Base-by-base conservation (phyloP, 2,113 vertebrate species). In the Noctilio leporinus region DNA sequence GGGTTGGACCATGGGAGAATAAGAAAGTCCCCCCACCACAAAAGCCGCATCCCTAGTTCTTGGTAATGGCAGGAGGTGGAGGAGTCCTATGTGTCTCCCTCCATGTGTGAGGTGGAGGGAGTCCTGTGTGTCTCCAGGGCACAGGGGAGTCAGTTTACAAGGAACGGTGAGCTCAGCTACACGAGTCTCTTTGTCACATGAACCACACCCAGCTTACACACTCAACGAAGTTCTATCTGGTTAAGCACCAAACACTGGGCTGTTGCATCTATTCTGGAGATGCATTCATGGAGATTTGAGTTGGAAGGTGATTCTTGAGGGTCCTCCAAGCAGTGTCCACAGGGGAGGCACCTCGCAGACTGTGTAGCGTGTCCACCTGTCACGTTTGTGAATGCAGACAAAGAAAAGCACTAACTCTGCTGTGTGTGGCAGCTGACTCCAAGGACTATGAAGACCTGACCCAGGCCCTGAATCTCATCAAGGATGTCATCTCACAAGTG, bases 401-500 rank as follows among this genome's bases (percentile, higher is more conserved):
- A 17, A 76, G 24, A 45, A 17, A 38, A 28, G 40, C 2, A 0
- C 43, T 88, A 82, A 67, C 75, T 96, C 70, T 95, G 83, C 89
- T 86, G 16, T 94, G 51, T 86, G 43, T 86, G 80, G 24, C 76
- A 99, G 99, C 91, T 8, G 99, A 98, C 93, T 99, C 98, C 0
- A 98, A 99, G 87, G 99, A 99, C 92, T 98, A 99, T 0, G 98
- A 98, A 89, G 98, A 99, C 40, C 97, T 99, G 97, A 98, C 95
- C 10, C 98, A 98, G 59, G 99, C 99, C 1, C 98, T 99, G 82
- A 88, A 70, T 86, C 98, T 99, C 77, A 99, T 99, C 96, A 99
- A 98, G 97, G 98, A 98, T 92, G 95, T 98, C 86, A 99, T 99
- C 96, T 98, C 96, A 5, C 98, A 99, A 49, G 99, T 99, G n/a